These are phyloP conservation scores for Drosophila simulans DNA, from an alignment of 1,140 invertebrate genomes.

Conservation along the genomic window DNA sequence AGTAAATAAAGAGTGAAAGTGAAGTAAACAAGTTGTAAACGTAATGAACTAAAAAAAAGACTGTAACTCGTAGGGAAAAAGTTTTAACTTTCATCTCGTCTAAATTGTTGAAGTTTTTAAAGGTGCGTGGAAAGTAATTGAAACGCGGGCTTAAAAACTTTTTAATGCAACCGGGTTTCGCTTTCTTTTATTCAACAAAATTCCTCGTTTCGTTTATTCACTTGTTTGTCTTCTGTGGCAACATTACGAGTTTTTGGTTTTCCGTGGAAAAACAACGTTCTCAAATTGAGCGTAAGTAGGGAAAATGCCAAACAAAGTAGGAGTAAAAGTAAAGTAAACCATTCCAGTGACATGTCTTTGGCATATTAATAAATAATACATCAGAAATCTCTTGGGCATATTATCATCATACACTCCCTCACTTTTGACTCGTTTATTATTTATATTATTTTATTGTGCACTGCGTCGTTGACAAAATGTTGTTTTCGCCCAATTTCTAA, in stretches of 20 bases:
- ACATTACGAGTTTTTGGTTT: slow-evolving; percentile 10
- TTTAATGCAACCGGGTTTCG: background rate
- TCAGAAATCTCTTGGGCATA: slow-evolving; percentile 23
- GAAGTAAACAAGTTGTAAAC: background rate
- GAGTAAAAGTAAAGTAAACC: slow-evolving; percentile 6
- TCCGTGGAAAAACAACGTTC: slow-evolving; percentile 7
- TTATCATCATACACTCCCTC: slow-evolving; percentile 8
- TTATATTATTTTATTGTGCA: slow-evolving; percentile 25
- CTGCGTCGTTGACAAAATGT: slow-evolving; percentile 10
- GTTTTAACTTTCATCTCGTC: slow-evolving; percentile 8
- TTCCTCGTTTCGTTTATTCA: background rate
- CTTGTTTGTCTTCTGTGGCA: slow-evolving; percentile 4
- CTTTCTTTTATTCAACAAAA: background rate
- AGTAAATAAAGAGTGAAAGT: background rate
- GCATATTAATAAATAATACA: slow-evolving; percentile 53
- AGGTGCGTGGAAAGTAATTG: slow-evolving; percentile 2
- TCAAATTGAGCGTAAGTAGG: background rate
- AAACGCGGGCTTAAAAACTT: background rate
- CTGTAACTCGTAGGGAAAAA: slow-evolving; percentile 4
- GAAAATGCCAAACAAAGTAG: background rate
- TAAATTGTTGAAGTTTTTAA: background rate
- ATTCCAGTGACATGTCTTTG: slow-evolving; percentile 30
- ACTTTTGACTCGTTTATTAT: slow-evolving; percentile 13
- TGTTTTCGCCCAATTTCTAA: slow-evolving; percentile 16
- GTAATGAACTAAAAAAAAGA: background rate